phyloP scores from a whole-genome alignment of 1,140 invertebrate species.

The Trachymyrmex cornetzi region DNA sequence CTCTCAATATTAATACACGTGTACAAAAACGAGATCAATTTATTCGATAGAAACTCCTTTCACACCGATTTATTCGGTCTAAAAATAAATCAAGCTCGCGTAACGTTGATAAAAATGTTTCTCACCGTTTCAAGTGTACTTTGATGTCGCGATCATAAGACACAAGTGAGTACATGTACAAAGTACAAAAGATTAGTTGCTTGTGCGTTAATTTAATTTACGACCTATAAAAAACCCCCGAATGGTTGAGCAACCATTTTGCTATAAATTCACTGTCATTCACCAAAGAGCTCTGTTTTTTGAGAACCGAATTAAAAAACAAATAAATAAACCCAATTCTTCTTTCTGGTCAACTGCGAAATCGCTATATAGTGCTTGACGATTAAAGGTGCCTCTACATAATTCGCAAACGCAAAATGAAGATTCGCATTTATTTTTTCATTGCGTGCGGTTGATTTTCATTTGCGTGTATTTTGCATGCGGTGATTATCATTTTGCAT shows the following conservation, averaged over 20 bases:
- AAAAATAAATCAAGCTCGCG: slow-evolving; percentile 25
- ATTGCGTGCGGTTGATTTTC: too few species aligned
- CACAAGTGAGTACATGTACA: background rate
- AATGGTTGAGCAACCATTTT: background rate
- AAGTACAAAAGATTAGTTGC: background rate
- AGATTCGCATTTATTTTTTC: too few species aligned
- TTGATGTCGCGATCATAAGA: background rate
- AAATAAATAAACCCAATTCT: background rate
- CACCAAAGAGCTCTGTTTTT: background rate
- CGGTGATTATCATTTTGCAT: too few species aligned
- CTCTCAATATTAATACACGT: background rate
- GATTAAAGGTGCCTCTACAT: too few species aligned
- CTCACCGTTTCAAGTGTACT: background rate
- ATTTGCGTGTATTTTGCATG: too few species aligned
- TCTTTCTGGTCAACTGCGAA: background rate
- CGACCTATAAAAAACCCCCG: background rate
- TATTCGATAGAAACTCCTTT: background rate
- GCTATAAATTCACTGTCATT: background rate
- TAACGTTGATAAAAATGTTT: slow-evolving; percentile 25
- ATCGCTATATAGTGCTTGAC: background rate
- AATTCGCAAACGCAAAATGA: too few species aligned
- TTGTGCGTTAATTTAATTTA: slow-evolving; percentile 15
- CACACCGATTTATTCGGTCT: background rate
- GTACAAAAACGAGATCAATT: background rate
- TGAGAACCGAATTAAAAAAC: background rate